Conservation (phyloP, 2,113 vertebrate genomes). For the Strigops habroptila region DNA sequence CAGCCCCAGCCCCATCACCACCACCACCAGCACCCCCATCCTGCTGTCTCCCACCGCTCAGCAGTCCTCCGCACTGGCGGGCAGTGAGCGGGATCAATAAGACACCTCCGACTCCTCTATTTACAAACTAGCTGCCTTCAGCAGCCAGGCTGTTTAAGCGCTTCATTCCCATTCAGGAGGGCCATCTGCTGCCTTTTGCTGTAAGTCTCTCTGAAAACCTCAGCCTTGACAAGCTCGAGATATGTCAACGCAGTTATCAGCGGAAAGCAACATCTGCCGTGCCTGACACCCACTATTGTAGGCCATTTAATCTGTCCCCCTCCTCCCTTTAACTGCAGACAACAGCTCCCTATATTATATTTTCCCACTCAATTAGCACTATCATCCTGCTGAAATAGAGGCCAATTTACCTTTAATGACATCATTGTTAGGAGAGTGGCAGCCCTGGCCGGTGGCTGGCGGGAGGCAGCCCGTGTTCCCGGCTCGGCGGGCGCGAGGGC, state of each 20-base stretch:
- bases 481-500: constrained; percentile 71
- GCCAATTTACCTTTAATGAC: constrained; percentile 99
- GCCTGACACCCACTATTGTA: constrained; percentile 95
- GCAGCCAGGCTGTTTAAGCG: constrained; percentile 84
- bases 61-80: constrained; percentile 55
- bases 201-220: constrained; percentile 87
- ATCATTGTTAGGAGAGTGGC: constrained; percentile 98
- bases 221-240: constrained; percentile 92
- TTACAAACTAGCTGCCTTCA: constrained; percentile 84
- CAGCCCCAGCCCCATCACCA: neutral
- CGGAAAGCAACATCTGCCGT: constrained; percentile 98
- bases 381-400: constrained; percentile 99
- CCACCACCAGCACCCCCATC: neutral
- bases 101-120: constrained; percentile 76
- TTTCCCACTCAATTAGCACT: constrained; percentile 99
- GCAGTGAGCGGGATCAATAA: constrained; percentile 78
- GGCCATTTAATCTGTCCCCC: constrained; percentile 96
- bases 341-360: constrained; percentile 99
- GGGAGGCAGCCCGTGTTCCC: constrained; percentile 81
- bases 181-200: constrained; percentile 91
- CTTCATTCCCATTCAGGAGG: constrained; percentile 82
- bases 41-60: constrained; percentile 66
- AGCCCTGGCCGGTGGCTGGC: constrained; percentile 84
- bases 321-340: constrained; percentile 92
- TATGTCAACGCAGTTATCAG: constrained; percentile 93